Evolutionary conservation across 2,113 vertebrate genomes (phyloP).

Genomic region (Myotis yumanensis): DNA sequence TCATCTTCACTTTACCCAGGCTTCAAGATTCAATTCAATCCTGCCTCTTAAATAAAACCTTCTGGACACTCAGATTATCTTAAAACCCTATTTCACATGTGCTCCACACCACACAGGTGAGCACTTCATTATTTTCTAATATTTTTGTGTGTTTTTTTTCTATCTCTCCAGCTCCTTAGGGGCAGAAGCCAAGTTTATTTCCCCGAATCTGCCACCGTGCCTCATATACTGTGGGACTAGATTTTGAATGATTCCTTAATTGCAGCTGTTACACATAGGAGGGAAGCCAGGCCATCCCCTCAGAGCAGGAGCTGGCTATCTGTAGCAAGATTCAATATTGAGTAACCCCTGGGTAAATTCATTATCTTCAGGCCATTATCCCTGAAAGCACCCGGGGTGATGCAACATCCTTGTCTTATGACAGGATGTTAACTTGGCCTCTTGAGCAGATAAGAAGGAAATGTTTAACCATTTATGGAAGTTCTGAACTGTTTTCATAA

Average conservation of each 20-base stretch:
- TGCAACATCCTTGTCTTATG: neutral
- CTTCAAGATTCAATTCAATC: neutral
- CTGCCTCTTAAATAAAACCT: neutral
- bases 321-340: neutral
- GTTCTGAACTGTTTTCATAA: neutral
- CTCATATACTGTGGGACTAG: neutral
- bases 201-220: neutral
- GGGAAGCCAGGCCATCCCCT: neutral
- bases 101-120: neutral
- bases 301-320: neutral
- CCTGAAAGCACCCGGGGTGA: neutral
- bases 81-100: neutral
- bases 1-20: neutral
- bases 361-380: neutral
- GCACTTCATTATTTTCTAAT: neutral
- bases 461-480: neutral
- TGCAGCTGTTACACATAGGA: neutral
- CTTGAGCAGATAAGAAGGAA: neutral
- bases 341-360: neutral
- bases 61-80: neutral
- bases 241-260: slow-evolving; percentile 12
- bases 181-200: neutral
- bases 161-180: neutral
- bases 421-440: slow-evolving; percentile 34
- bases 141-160: neutral